A percentile compares a stretch with the other conserved stretches of the same genome.
phyloP scores from a whole-genome alignment of 2,113 vertebrate genomes.

The Colistium nudipinnis region DNA sequence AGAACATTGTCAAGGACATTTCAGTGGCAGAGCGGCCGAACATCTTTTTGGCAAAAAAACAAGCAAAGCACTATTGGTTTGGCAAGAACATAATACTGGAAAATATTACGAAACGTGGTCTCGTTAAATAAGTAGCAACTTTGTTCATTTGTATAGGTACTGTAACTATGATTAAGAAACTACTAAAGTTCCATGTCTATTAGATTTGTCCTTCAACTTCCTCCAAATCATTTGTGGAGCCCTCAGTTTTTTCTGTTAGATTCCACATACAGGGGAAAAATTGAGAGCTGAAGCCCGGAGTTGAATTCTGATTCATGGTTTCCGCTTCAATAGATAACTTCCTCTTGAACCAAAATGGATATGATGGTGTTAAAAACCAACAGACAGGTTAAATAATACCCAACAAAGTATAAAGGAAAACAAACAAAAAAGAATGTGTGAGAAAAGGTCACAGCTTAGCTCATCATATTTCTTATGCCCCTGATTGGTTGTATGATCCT shows the following conservation, averaged over 20 bases:
- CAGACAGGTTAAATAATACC: slow-evolving; percentile 44
- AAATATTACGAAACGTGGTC: slow-evolving; percentile 34
- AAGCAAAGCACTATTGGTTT: slow-evolving; percentile 68
- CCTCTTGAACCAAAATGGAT: slow-evolving; percentile 24
- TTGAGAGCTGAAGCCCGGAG: background rate
- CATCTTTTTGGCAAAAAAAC: slow-evolving; percentile 69
- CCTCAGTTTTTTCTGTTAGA: slow-evolving; percentile 38
- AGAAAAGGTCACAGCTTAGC: slow-evolving; percentile 26
- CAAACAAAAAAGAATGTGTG: slow-evolving; percentile 42
- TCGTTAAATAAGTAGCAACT: slow-evolving; percentile 25
- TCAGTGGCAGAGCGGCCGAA: slow-evolving; percentile 39
- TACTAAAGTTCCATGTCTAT: slow-evolving; percentile 10
- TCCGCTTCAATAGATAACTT: slow-evolving; percentile 60
- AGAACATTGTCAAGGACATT: slow-evolving; percentile 29
- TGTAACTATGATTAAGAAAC: slow-evolving; percentile 14
- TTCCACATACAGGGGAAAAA: slow-evolving; percentile 30
- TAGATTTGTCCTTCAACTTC: slow-evolving; percentile 32
- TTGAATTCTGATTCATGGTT: slow-evolving; percentile 36
- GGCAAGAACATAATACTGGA: slow-evolving; percentile 45
- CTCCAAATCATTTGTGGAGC: slow-evolving; percentile 27
- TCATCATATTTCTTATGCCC: slow-evolving; percentile 17
- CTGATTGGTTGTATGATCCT: slow-evolving; percentile 2
- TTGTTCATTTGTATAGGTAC: slow-evolving; percentile 1
- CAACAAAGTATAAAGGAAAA: slow-evolving; percentile 41
- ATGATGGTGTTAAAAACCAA: slow-evolving; percentile 24